phyloP scores from a whole-genome alignment of 2,888 invertebrate genomes.

The Philereme transversata region DNA sequence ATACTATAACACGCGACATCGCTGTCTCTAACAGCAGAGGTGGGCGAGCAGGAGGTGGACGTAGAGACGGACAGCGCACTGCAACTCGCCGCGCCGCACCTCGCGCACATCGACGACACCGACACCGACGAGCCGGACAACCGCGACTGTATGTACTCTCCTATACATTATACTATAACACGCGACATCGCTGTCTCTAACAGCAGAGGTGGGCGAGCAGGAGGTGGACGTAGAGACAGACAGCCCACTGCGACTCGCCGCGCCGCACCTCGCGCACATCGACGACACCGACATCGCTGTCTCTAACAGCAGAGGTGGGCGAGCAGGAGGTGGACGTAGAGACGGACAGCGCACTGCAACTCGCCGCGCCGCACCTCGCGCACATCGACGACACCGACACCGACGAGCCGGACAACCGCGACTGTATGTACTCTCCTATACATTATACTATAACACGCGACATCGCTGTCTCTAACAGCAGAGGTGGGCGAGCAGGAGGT shows the following conservation, averaged over 20 bases:
- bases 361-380: conserved; percentile 72
- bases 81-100: conserved; percentile 61
- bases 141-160: conserved; percentile 61
- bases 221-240: conserved; percentile 30
- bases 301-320: conserved; percentile 13
- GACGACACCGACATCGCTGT: conserved; percentile 81
- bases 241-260: conserved; percentile 51
- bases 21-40: conserved; percentile 17
- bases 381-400: conserved; percentile 86
- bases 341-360: conserved; percentile 47
- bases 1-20: conserved; percentile 19
- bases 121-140: conserved; percentile 81
- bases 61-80: conserved; percentile 43
- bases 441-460: conserved; percentile 23
- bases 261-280: conserved; percentile 82
- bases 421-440: conserved; percentile 64
- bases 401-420: conserved; percentile 70
- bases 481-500: conserved; percentile 17
- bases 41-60: conserved; percentile 20
- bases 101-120: conserved; percentile 86
- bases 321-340: conserved; percentile 26
- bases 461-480: conserved; percentile 21
- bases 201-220: conserved; percentile 16
- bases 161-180: too few relatives aligned
- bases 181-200: conserved; percentile 21